phyloP scores from a whole-genome alignment of 2,113 vertebrate species.

The Amblyornis subalaris region DNA sequence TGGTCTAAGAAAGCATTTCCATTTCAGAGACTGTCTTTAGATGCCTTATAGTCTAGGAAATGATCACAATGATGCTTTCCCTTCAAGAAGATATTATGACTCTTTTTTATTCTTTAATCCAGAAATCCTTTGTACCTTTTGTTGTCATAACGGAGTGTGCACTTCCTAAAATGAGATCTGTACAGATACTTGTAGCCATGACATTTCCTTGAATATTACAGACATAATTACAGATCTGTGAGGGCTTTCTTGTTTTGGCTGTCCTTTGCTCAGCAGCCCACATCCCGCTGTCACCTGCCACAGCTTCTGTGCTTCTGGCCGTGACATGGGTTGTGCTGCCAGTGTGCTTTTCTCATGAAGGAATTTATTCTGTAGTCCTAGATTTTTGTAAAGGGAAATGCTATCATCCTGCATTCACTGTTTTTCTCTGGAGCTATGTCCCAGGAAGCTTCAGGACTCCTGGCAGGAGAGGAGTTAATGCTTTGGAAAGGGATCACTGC shows the following conservation, averaged over 20 bases:
- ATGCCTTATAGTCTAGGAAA: not conserved
- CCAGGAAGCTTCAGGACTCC: not conserved
- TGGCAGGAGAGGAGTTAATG: not conserved
- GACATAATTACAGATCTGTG: not conserved
- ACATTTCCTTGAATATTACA: not conserved
- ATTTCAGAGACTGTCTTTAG: not conserved
- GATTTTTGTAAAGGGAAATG: not conserved
- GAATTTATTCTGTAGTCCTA: not conserved
- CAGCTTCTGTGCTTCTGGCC: not conserved
- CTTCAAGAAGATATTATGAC: not conserved
- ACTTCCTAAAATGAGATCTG: not conserved
- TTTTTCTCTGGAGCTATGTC: not conserved
- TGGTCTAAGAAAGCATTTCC: not conserved
- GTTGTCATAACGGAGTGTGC: not conserved
- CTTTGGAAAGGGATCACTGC: not conserved
- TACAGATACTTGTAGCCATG: not conserved
- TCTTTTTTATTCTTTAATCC: not conserved
- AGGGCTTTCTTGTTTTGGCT: not conserved
- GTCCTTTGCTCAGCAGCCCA: not conserved
- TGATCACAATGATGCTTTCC: not conserved
- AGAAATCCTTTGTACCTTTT: not conserved
- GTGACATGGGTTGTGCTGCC: not conserved
- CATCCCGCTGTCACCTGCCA: not conserved
- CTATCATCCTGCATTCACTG: not conserved
- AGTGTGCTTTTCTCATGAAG: not conserved